A percentile compares a stretch with the other conserved stretches of the same genome.
Conservation (phyloP, 1,140 invertebrate species). For the Eulimnadia texana region DNA sequence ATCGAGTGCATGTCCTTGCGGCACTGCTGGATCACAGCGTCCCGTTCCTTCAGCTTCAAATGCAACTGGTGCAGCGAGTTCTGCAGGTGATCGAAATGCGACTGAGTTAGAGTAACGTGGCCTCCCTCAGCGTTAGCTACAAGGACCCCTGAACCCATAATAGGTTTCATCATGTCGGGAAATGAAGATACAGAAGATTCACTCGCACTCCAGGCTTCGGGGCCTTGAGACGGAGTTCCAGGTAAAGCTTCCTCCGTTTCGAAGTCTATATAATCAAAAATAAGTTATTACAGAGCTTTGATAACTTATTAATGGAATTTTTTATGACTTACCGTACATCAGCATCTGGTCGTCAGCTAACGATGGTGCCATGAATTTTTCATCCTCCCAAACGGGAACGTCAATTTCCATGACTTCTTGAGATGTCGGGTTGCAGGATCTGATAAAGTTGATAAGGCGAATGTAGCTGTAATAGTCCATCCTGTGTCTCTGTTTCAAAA, state of each 20-base stretch:
- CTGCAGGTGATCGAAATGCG: constrained; percentile 45
- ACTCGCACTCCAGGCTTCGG: background rate
- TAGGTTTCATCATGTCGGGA: constrained; percentile 9
- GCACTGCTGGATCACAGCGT: constrained; percentile 39
- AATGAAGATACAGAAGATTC: background rate
- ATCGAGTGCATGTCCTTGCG: constrained; percentile 34
- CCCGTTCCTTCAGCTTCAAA: constrained; percentile 37
- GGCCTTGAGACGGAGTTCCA: constrained; percentile 18
- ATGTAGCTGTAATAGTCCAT: constrained; percentile 76
- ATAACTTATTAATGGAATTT: too few species aligned
- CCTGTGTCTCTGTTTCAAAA: constrained; percentile 47
- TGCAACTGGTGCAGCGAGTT: constrained; percentile 37
- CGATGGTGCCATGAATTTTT: constrained; percentile 58
- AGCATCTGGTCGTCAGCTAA: constrained; percentile 63
- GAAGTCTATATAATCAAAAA: constrained; percentile 28
- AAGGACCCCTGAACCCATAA: constrained; percentile 21
- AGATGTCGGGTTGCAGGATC: constrained; percentile 41
- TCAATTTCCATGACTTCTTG: constrained; percentile 37
- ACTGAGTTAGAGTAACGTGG: constrained; percentile 41
- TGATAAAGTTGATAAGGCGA: constrained; percentile 74
- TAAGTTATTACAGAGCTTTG: too few species aligned
- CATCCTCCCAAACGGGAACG: constrained; percentile 44
- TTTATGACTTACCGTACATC: constrained; percentile 64
- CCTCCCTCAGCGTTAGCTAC: constrained; percentile 39
- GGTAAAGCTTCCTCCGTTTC: constrained; percentile 32